Conservation (phyloP, 2,888 invertebrate species). For the Nysson spinosus region DNA sequence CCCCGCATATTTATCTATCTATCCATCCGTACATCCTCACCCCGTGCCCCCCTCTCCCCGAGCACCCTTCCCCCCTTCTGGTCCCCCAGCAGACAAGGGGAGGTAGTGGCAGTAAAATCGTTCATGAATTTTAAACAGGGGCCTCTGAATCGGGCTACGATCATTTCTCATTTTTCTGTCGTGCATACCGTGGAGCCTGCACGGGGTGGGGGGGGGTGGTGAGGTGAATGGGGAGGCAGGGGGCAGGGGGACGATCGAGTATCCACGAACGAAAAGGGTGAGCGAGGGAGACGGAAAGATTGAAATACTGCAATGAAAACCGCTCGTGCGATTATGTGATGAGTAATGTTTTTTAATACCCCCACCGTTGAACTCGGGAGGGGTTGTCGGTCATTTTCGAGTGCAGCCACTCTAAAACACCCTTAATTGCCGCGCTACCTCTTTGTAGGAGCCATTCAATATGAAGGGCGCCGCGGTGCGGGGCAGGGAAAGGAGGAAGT, state of each 20-base stretch:
- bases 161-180: constrained; percentile 76
- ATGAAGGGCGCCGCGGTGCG: constrained; percentile 10
- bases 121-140: constrained; percentile 77
- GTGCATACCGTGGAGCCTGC: too few species aligned
- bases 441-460: constrained; percentile 53
- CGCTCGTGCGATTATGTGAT: constrained; percentile 74
- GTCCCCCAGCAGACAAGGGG: too few species aligned
- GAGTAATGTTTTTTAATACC: constrained; percentile 78
- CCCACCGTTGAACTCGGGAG: constrained; percentile 47
- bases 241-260: too few species aligned
- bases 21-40: background rate
- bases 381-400: constrained; percentile 61
- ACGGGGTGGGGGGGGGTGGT: too few species aligned
- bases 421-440: constrained; percentile 74
- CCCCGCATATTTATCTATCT: constrained; percentile 6
- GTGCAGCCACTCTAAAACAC: constrained; percentile 76
- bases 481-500: constrained; percentile 16
- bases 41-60: too few species aligned
- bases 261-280: background rate
- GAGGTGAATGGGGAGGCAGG: too few species aligned
- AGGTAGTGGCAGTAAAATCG: constrained; percentile 73
- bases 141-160: constrained; percentile 70
- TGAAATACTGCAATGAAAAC: constrained; percentile 39
- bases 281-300: constrained; percentile 21
- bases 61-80: too few species aligned